A percentile compares a stretch with the other conserved stretches of the same genome.
phyloP scores from a whole-genome alignment of 1,140 invertebrate species.

The Meloidogyne floridensis region DNA sequence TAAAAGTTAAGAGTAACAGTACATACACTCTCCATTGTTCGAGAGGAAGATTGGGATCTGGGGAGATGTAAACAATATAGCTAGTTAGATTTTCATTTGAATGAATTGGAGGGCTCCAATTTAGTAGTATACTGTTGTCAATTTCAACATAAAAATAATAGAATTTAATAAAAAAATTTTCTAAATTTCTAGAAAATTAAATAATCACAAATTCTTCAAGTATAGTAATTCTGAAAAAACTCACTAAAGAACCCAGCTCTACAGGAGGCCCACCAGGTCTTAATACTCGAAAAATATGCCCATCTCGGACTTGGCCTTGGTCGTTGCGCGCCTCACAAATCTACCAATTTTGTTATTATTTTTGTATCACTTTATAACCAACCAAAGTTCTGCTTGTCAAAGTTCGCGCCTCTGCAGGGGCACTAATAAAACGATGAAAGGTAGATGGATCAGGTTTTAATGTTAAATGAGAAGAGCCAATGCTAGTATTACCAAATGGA shows the following conservation, averaged over 20 bases:
- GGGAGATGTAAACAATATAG: slow-evolving; percentile 59
- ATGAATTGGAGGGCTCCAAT: slow-evolving; percentile 60
- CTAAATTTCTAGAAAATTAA: not conserved
- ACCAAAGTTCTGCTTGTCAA: slow-evolving; percentile 48
- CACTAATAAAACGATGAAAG: slow-evolving; percentile 56
- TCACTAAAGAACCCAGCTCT: slow-evolving; percentile 42
- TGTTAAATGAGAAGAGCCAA: not conserved
- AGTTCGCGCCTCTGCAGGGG: slow-evolving; percentile 54
- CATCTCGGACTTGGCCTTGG: slow-evolving; percentile 57
- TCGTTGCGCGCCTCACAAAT: slow-evolving; percentile 63
- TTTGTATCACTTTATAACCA: too few species aligned
- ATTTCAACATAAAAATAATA: slow-evolving; percentile 45
- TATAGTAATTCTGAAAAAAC: not conserved
- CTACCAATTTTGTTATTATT: too few species aligned
- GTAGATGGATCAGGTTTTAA: not conserved
- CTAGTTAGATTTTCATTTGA: slow-evolving; percentile 57
- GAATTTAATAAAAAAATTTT: too few species aligned
- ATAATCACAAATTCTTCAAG: not conserved
- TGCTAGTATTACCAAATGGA: slow-evolving; percentile 8
- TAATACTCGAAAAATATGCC: slow-evolving; percentile 52
- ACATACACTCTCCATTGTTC: slow-evolving; percentile 55
- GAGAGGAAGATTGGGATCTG: slow-evolving; percentile 61
- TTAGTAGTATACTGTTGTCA: slow-evolving; percentile 61
- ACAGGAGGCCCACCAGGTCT: slow-evolving; percentile 60
- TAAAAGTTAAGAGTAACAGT: not conserved